Conservation (phyloP, 1,140 invertebrate genomes). For the Dendrolimus punctatus region DNA sequence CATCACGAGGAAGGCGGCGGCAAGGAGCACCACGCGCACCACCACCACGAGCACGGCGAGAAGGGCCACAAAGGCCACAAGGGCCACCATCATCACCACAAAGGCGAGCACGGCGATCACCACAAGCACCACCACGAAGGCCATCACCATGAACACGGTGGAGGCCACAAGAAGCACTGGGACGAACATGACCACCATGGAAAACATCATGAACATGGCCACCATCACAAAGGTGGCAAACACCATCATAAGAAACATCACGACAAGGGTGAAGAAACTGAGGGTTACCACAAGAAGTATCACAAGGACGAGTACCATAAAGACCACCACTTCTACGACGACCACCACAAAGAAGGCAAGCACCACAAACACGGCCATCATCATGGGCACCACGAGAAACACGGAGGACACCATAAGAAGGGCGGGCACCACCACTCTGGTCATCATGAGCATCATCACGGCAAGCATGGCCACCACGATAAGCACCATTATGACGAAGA, state of each 20-base stretch:
- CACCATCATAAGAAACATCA: constrained; percentile 76
- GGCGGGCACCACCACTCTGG: constrained; percentile 76
- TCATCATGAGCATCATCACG: constrained; percentile 75
- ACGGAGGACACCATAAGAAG: constrained; percentile 75
- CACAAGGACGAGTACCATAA: constrained; percentile 83
- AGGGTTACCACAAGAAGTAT: constrained; percentile 79
- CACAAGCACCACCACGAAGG: constrained; percentile 78
- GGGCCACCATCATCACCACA: constrained; percentile 75
- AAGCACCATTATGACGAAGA: constrained; percentile 75
- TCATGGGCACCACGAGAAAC: constrained; percentile 73
- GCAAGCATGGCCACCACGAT: constrained; percentile 75
- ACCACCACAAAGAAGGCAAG: constrained; percentile 76
- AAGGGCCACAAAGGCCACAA: constrained; percentile 74
- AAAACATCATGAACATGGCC: constrained; percentile 78
- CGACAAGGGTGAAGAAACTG: constrained; percentile 77
- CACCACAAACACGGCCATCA: constrained; percentile 77
- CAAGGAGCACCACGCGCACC: constrained; percentile 71
- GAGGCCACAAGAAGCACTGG: constrained; percentile 78
- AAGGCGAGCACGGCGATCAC: constrained; percentile 79
- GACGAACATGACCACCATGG: constrained; percentile 79
- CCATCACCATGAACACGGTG: constrained; percentile 76
- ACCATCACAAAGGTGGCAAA: constrained; percentile 76
- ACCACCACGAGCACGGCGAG: constrained; percentile 71
- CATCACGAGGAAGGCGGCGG: constrained; percentile 72
- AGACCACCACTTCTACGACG: constrained; percentile 79